A percentile compares a stretch with the other conserved stretches of the same genome.
phyloP scores from a whole-genome alignment of 2,113 vertebrate species.

The Patagioenas fasciata region DNA sequence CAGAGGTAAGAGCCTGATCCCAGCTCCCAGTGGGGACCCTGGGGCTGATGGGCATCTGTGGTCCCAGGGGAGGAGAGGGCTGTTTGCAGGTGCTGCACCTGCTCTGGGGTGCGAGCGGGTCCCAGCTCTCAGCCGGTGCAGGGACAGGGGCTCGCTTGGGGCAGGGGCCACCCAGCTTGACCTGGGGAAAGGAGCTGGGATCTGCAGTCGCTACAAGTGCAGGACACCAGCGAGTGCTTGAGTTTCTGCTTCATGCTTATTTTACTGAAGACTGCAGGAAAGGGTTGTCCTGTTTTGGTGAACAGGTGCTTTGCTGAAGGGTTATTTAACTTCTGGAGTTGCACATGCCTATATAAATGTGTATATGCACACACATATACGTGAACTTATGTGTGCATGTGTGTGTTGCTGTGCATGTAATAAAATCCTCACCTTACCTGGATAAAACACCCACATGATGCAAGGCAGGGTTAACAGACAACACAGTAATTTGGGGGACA shows the following conservation, averaged over 20 bases:
- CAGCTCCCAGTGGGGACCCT: not conserved
- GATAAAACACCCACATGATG: accelerated
- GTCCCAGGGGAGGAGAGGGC: not conserved
- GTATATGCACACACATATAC: accelerated
- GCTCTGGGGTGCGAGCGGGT: accelerated
- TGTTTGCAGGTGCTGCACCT: not conserved
- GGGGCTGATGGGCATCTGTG: accelerated
- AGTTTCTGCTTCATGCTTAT: not conserved
- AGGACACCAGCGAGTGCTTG: accelerated
- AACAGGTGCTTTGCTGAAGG: not conserved
- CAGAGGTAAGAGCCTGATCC: slow-evolving; percentile 80
- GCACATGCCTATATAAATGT: not conserved
- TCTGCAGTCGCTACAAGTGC: not conserved
- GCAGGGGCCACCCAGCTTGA: not conserved
- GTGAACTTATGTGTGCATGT: not conserved
- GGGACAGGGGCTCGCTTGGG: not conserved
- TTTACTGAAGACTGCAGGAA: not conserved
- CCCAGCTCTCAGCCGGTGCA: not conserved
- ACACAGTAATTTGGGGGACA: not conserved
- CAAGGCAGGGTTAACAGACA: not conserved
- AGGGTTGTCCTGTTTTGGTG: not conserved
- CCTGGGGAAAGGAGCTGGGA: not conserved
- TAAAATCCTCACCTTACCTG: not conserved
- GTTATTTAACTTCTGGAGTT: not conserved
- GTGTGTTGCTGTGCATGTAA: not conserved